Base-by-base conservation (phyloP, 1,140 invertebrate species). In the Araneus ventricosus region DNA sequence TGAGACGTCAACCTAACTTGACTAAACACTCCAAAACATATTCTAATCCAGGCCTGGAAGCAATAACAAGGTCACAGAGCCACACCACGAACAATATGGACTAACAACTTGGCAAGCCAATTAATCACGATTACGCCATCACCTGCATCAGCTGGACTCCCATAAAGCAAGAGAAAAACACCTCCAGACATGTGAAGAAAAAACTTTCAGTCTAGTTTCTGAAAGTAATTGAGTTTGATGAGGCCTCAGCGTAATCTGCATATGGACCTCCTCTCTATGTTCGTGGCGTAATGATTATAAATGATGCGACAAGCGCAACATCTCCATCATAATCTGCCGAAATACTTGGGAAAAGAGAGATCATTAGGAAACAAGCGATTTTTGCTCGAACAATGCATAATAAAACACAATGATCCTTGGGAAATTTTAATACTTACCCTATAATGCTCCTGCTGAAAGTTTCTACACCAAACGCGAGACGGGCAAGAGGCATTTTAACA, bases 311-410 rank as follows among this genome's bases (percentile, higher is more conserved):
- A 52, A 84, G 39, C 8, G 39, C 80, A 84, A 84, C 80, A 84
- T 27, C 80, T 84, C 45, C 80, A 84, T 84, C 80, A 84, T 84
- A 84, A 84, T 84, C 80, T 84, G 80, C 24, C 41, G 41, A 30
- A 84, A 84, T 84, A n/a, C 27, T 41, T 80, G 7, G 79, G 7
- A 80, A 61, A 63, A 86, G 57, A 59, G 70, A 45, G 84, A 86
- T 61, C 84, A 86, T 86, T 86, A 86, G 57, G 84, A 86, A 61
- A 75, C 84, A 86, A 86, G 84, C 57, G 57, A 86, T 86, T 86
- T 61, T 86, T 61, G 20, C 34, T 52, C 52, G 30, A 61, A 86
- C 84, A 86, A 61, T 61, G 84, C 84, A 61, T 86, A 57, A 86
- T 86, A 86, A 86, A 86, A 86, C 57, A 45, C 84, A 57, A 82